Evolutionary conservation across 2,888 invertebrate genomes (phyloP), one percentile per base, ranked within the genome.

Genomic region (Pterostichus madidus): DNA sequence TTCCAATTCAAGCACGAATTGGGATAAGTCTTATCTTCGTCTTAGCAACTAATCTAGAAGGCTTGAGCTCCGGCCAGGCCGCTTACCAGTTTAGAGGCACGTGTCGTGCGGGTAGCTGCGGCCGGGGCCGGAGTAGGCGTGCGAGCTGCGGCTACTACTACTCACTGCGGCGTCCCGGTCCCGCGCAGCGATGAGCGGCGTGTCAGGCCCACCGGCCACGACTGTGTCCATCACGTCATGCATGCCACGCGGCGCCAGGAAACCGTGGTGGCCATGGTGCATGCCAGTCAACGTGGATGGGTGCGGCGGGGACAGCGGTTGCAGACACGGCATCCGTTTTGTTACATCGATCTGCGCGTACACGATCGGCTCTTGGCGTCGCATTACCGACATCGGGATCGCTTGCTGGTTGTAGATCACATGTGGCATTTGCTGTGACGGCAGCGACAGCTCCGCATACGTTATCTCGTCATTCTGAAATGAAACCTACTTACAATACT

Each of bases 381-480:
- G 87, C 83, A 90, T 89, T 84, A 90, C 88, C 68, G 90, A 88
- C 89, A 90, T 88, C 13, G 90, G 90, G 56, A 89, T 90, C 80
- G 90, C 87, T 84, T 89, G 90, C 84, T 89, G 89, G 84, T 88
- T 89, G 86, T 90, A 90, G 85, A 90, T 88, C 83, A 90, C 89
- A 84, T 90, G 90, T 53, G 87, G 89, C 87, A 89, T 88, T 87
- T 89, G 89, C 87, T 88, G 88, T 84, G 87, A 87, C 84, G 88
- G 87, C 85, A 92, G 87, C 85, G 91, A 91, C 85, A 92, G 88
- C 88, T 92, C 92, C 82, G 92, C 92, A 88, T 92, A 92, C 68
- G 92, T 92, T 86, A 92, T 91, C 88, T 92, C 92, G 84, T 91
- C 91, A 85, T 88, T 89, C 91, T 91, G 89, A 77, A 87, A 87